These are phyloP conservation scores for Pluvianellus socialis DNA, from an alignment of 2,113 vertebrate genomes.

Conservation along the genomic window DNA sequence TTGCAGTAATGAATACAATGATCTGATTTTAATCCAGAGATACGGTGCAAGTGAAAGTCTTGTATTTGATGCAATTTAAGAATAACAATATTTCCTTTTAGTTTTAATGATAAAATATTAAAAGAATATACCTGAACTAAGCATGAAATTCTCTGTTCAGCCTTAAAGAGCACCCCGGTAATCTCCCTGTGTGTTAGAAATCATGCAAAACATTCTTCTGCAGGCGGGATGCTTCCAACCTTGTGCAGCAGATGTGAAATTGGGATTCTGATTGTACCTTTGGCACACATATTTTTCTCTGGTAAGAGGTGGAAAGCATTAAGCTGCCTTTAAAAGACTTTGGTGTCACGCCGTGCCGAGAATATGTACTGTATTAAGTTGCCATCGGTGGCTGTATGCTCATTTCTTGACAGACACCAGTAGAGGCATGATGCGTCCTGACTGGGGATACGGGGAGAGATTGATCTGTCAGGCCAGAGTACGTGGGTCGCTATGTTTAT, in stretches of 20 bases:
- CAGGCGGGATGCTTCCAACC: background rate
- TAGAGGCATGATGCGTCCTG: accelerated
- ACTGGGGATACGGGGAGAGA: background rate
- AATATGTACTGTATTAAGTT: background rate
- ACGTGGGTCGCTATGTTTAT: background rate
- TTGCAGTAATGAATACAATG: background rate
- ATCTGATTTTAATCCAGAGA: background rate
- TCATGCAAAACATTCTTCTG: background rate
- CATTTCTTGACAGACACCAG: background rate
- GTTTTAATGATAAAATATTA: background rate
- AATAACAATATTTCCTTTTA: background rate
- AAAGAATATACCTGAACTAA: background rate
- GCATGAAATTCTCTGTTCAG: background rate
- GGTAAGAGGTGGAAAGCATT: background rate
- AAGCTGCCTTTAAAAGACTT: background rate
- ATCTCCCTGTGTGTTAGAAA: background rate
- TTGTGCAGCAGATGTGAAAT: background rate
- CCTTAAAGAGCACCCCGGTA: background rate
- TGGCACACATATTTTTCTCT: accelerated
- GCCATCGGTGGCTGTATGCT: accelerated
- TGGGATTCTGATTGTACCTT: background rate
- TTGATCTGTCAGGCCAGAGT: background rate
- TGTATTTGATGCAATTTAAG: background rate
- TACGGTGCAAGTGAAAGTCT: background rate
- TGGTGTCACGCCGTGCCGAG: background rate